Evolutionary conservation across 2,888 invertebrate species (phyloP).

Genomic region (Trichopria drosophilae): DNA sequence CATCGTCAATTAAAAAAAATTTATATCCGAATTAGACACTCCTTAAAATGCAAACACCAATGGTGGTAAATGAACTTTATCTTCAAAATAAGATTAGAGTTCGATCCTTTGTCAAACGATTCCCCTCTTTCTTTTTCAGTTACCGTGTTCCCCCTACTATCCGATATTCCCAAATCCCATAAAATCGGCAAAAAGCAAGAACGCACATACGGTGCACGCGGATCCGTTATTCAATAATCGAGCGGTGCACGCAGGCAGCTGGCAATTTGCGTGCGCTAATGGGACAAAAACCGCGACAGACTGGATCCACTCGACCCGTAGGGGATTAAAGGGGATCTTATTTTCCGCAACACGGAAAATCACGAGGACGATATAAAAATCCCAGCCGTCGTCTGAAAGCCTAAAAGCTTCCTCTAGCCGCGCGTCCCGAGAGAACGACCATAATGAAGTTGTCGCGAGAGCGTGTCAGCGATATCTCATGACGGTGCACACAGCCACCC

Average conservation of each 20-base stretch:
- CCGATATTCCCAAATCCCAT: too few species aligned
- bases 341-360: slow-evolving; percentile 37
- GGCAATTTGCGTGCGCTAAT: slow-evolving; percentile 36
- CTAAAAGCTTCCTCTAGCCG: slow-evolving; percentile 26
- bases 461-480: slow-evolving; percentile 46
- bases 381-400: slow-evolving; percentile 20
- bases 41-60: too few species aligned
- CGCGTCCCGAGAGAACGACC: slow-evolving; percentile 20
- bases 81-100: too few species aligned
- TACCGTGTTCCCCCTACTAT: too few species aligned
- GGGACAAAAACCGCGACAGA: slow-evolving; percentile 30
- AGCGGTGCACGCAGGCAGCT: slow-evolving; percentile 9
- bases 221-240: too few species aligned
- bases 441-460: slow-evolving; percentile 47
- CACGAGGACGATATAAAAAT: slow-evolving; percentile 32
- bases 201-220: too few species aligned
- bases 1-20: too few species aligned
- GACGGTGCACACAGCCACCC: slow-evolving; percentile 32
- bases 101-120: too few species aligned
- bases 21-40: too few species aligned
- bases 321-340: slow-evolving; percentile 41
- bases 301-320: slow-evolving; percentile 12
- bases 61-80: too few species aligned
- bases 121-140: too few species aligned
- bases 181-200: too few species aligned